Evolutionary conservation across 2,888 invertebrate genomes (phyloP).

Genomic region (Mythimna pallens): DNA sequence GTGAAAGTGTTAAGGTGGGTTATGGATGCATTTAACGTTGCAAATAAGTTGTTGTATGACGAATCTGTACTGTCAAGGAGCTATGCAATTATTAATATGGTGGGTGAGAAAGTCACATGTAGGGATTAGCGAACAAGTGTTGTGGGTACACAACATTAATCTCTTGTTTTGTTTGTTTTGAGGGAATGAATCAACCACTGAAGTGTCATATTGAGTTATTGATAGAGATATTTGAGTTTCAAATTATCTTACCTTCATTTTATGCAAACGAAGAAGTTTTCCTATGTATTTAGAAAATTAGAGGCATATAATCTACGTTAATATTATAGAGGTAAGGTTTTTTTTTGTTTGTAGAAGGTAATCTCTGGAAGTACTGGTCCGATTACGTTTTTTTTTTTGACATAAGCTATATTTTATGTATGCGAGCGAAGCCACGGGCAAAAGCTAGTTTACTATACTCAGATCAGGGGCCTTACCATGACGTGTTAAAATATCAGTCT

Average conservation of each 20-base stretch:
- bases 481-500: no score
- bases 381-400: no score
- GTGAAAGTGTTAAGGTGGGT: neutral
- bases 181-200: constrained; percentile 27
- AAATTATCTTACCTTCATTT: neutral
- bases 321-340: no score
- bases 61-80: constrained; percentile 73
- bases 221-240: neutral
- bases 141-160: constrained; percentile 56
- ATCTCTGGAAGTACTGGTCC: no score
- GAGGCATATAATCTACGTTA: no score
- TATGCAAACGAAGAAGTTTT: no score
- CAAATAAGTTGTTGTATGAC: constrained; percentile 68
- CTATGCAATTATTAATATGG: constrained; percentile 74
- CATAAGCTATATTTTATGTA: no score
- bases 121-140: constrained; percentile 62
- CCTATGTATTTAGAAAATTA: neutral
- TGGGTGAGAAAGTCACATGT: constrained; percentile 65
- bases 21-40: constrained; percentile 18
- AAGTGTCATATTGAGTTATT: constrained; percentile 20
- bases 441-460: no score
- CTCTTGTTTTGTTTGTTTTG: constrained; percentile 58
- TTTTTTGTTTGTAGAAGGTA: no score
- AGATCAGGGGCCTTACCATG: no score
- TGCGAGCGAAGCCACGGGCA: no score